Evolutionary conservation across 2,113 vertebrate genomes (phyloP).

Genomic region (Calyptomena viridis): DNA sequence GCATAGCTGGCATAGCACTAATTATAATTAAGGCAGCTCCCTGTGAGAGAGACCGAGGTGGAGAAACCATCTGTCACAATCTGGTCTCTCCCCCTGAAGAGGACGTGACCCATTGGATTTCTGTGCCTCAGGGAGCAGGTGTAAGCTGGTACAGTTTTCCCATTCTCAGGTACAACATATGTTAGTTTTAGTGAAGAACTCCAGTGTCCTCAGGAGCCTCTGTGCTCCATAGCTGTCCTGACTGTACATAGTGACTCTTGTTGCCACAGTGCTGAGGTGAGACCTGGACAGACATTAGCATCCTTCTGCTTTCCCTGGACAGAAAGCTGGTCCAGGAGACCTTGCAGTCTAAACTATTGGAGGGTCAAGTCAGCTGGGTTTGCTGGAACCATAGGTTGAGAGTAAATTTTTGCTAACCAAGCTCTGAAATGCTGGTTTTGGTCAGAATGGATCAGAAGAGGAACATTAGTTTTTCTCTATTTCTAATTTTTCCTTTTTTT

Average conservation of each 20-base stretch:
- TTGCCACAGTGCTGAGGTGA: not conserved
- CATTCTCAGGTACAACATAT: not conserved
- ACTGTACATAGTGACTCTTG: rapidly evolving
- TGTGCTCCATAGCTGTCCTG: not conserved
- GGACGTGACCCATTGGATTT: not conserved
- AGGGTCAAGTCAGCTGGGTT: not conserved
- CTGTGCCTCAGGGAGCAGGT: not conserved
- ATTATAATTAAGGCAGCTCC: not conserved
- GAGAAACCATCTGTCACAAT: not conserved
- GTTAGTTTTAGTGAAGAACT: not conserved
- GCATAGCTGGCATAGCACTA: not conserved
- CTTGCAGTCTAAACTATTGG: not conserved
- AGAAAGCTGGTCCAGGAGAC: not conserved
- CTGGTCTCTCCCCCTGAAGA: not conserved
- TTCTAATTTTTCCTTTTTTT: not conserved
- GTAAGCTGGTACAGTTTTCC: not conserved
- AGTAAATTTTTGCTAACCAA: not conserved
- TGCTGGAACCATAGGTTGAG: not conserved
- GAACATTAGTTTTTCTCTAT: not conserved
- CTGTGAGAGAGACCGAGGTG: not conserved
- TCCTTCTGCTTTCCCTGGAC: not conserved
- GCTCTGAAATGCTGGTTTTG: not conserved
- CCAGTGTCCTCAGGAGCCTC: not conserved
- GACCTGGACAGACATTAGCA: not conserved
- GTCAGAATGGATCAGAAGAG: not conserved